These are phyloP conservation scores for Hydrozoanthus gracilis DNA, from an alignment of 92 coral and sea anemone species.

Conservation along the genomic window DNA sequence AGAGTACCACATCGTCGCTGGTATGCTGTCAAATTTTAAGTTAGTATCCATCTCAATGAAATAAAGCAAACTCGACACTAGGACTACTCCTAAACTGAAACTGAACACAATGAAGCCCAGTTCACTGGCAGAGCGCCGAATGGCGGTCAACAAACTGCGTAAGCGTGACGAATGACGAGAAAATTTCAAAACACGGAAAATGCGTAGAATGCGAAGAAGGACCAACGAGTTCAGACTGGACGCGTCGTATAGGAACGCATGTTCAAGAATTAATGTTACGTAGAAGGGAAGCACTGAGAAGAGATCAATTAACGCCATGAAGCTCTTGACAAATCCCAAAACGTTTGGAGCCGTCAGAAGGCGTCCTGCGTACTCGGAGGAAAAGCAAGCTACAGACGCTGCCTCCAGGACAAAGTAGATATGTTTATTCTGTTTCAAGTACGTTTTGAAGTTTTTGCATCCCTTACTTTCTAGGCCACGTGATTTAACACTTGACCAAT, in stretches of 20 bases:
- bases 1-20: constrained; percentile 98
- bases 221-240: constrained; percentile 83
- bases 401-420: constrained; percentile 79
- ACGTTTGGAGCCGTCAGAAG: constrained; percentile 73
- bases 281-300: constrained; percentile 88
- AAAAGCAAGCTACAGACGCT: constrained; percentile 76
- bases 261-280: constrained; percentile 61
- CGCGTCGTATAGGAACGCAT: constrained; percentile 56
- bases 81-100: constrained; percentile 76
- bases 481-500: constrained; percentile 40
- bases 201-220: constrained; percentile 79
- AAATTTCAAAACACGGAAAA: constrained; percentile 91
- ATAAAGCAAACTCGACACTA: constrained; percentile 86
- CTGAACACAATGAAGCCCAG: constrained; percentile 86
- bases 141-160: constrained; percentile 85
- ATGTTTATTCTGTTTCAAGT: constrained; percentile 43
- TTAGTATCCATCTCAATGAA: constrained; percentile 68
- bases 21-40: constrained; percentile 82
- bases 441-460: constrained; percentile 63
- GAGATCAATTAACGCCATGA: constrained; percentile 79
- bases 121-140: constrained; percentile 92
- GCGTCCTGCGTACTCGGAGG: constrained; percentile 77
- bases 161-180: constrained; percentile 88
- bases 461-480: constrained; percentile 1
- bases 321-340: constrained; percentile 71